Evolutionary conservation across 2,888 invertebrate genomes (phyloP), one percentile per base, ranked within the genome.

Genomic region (Disparrhopalites patrizii): DNA sequence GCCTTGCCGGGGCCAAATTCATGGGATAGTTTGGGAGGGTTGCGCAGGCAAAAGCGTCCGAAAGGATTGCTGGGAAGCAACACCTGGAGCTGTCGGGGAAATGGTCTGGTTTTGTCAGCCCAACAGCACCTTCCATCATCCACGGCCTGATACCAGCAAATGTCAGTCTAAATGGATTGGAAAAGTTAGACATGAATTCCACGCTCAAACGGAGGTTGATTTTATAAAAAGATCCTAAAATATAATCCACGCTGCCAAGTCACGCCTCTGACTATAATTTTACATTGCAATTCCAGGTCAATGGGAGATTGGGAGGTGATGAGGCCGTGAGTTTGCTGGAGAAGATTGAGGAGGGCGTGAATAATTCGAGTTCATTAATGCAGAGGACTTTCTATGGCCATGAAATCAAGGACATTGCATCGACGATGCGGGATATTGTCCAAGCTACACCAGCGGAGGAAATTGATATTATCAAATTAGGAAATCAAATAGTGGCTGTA

Each of bases 71-170:
- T 47, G 8, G 47, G 3, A 2, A 8, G 23, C 15, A 47, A 47
- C n/a, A 51, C 55, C 54, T 74, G 72, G 72, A 28, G 15, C 27
- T 71, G 72, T 40, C n/a, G 10, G 3, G 7, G 8, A 8, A 51
- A 58, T 38, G n/a, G n/a, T 33, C 8, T 27, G 43, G 8, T 20
- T 15, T 27, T 64, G 68, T 65, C 0, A 56, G 38, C 40, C 72
- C 74, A 73, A 2, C 65, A 73, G 57, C 69, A 66, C 51, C 56
- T 65, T 1, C 54, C 62, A 3, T 75, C 73, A 31, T 30, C 18
- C 13, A 68, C 73, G 1, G 23, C n/a, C 1, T 75, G 74, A 73
- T 8, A 72, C 20, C 63, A 69, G n/a, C 66, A 68, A 1, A 20
- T 63, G 30, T 5, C 7, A 18, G 58, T 38, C 13, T 68, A n/a